Conservation (phyloP, 2,797 vertebrate genomes). For the Orientallactaga sibirica region DNA sequence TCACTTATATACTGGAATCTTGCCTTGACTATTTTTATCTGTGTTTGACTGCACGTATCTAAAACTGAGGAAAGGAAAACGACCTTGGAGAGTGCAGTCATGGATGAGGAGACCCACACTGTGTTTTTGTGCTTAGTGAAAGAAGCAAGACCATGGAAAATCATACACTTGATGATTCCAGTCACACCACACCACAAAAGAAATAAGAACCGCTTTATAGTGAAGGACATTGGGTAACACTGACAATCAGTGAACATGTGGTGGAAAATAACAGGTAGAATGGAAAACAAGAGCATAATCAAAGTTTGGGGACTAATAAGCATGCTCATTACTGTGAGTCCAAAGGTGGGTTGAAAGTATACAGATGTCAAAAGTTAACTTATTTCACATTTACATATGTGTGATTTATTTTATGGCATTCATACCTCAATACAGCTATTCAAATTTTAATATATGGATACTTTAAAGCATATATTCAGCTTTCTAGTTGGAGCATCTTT, state of each 20-base stretch:
- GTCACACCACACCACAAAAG: not conserved
- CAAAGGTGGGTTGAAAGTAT: not conserved
- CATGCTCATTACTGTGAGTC: not conserved
- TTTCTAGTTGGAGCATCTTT: constrained; percentile 25
- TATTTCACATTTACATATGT: not conserved
- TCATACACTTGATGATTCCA: not conserved
- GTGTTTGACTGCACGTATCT: not conserved
- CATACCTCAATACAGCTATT: not conserved
- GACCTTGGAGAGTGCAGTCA: not conserved
- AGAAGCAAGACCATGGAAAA: not conserved
- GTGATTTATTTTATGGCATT: not conserved
- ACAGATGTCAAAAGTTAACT: not conserved
- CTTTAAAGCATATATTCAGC: not conserved
- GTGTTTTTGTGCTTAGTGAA: not conserved
- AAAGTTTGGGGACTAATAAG: not conserved
- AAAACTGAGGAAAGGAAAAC: not conserved
- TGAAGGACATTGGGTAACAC: not conserved
- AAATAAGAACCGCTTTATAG: not conserved
- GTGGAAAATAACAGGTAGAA: not conserved
- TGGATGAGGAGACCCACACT: no score
- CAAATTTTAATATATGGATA: not conserved
- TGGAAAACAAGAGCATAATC: not conserved
- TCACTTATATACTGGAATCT: not conserved
- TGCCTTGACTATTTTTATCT: not conserved
- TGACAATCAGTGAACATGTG: not conserved